Evolutionary conservation across 2,888 invertebrate species (phyloP), one percentile per base, ranked within the genome.

Genomic region (Halocaridina rubra): DNA sequence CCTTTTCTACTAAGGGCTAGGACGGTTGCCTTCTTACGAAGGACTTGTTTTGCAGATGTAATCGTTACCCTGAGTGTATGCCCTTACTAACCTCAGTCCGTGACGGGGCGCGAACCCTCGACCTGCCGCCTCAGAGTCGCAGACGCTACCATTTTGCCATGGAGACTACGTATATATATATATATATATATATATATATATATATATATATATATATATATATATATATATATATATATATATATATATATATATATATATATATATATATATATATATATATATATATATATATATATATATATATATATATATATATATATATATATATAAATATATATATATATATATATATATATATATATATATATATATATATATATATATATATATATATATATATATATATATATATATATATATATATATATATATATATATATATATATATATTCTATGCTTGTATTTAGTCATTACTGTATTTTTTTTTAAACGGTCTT

Each of bases 231-330:
- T 22, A 64, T 64, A 10, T 64, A 64, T 64, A 10, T 64, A 64
- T 29, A 10, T 64, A 64, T 67, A 24, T 67, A 67, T 67, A 0
- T 67, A 67, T 67, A 24, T 67, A 27, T 27, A 67, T 67, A 67
- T 64, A 64, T 64, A 64, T 64, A 64, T 64, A 64, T 64, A 64
- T 24, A 64, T 64, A 64, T 64, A 64, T 27, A 64, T 19, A 64
- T 64, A 64, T 64, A 19, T 64, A 64, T 64, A 64, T 64, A 64
- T 64, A 27, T 64, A 24, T 64, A 64, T 27, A 64, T 64, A 64
- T 13, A 64, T 27, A 4, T 64, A 64, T 64, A 64, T 64, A 64
- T 4, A 64, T 64, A 64, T 64, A 64, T 64, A 64, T 4, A 64
- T 64, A 64, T 64, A 64, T 64, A 64, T 27, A 64, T 27, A 64